A percentile compares a stretch with the other conserved stretches of the same genome.
Conservation (phyloP, 2,797 vertebrate genomes). For the Hapalemur alaotrensis region DNA sequence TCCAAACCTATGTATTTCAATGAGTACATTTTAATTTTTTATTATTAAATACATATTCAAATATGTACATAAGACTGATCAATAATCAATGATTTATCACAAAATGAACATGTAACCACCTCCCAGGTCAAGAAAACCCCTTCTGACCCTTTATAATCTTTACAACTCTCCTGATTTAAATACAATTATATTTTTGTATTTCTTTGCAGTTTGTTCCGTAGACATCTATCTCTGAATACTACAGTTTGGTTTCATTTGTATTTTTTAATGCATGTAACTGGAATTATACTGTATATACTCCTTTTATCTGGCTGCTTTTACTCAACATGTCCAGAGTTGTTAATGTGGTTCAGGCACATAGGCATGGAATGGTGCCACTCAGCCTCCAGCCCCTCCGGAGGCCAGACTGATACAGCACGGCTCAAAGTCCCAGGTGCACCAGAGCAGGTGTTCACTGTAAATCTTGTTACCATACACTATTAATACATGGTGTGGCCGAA, state of each 20-base stretch:
- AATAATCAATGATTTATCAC: background rate
- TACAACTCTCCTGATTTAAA: background rate
- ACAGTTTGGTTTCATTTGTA: background rate
- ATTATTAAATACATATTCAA: background rate
- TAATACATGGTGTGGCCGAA: background rate
- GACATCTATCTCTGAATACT: background rate
- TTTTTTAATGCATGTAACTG: background rate
- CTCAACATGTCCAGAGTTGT: background rate
- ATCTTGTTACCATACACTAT: background rate
- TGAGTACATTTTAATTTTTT: background rate
- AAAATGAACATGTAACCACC: background rate
- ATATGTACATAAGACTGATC: background rate
- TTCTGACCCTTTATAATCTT: background rate
- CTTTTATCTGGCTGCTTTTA: background rate
- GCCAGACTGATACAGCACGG: background rate
- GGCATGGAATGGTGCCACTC: background rate
- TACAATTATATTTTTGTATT: background rate
- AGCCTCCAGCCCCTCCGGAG: background rate
- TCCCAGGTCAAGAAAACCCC: background rate
- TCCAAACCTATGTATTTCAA: background rate
- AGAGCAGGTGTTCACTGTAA: background rate
- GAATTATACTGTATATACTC: background rate
- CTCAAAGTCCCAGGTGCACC: background rate
- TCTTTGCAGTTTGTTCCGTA: background rate
- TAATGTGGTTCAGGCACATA: background rate